Conservation (phyloP, 2,797 vertebrate species). For the Propithecus perrieri region DNA sequence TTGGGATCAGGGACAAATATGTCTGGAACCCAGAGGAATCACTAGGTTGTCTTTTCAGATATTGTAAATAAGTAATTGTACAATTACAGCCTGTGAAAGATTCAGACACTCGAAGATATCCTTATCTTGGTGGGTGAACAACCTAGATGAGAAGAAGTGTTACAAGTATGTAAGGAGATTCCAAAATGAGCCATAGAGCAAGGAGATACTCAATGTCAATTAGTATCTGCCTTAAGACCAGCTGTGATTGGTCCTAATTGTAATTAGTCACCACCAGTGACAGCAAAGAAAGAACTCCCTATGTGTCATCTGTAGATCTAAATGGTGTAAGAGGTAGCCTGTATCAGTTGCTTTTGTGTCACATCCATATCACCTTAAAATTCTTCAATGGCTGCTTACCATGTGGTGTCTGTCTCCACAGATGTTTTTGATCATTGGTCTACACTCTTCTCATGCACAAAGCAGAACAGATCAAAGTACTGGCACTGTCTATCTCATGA, state of each 20-base stretch:
- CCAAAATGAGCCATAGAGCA: neutral
- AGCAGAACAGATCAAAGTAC: neutral
- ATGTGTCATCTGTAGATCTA: neutral
- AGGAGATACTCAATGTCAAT: neutral
- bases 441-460: neutral
- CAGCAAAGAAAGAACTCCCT: neutral
- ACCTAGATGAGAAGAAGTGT: neutral
- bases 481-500: too few species aligned
- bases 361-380: neutral
- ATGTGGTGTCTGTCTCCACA: neutral
- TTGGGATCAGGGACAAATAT: neutral
- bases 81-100: neutral
- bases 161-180: neutral
- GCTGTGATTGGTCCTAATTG: neutral
- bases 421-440: too few species aligned
- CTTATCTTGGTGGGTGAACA: neutral
- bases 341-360: neutral
- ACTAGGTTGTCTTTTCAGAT: neutral
- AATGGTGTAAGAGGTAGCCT: neutral
- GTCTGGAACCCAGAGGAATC: neutral
- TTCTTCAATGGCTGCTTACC: neutral
- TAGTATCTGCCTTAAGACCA: neutral
- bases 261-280: too few species aligned
- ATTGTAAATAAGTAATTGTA: neutral
- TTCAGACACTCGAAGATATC: neutral